Evolutionary conservation across 2,888 invertebrate species (phyloP), one percentile per base, ranked within the genome.

Genomic region (Apamea anceps): DNA sequence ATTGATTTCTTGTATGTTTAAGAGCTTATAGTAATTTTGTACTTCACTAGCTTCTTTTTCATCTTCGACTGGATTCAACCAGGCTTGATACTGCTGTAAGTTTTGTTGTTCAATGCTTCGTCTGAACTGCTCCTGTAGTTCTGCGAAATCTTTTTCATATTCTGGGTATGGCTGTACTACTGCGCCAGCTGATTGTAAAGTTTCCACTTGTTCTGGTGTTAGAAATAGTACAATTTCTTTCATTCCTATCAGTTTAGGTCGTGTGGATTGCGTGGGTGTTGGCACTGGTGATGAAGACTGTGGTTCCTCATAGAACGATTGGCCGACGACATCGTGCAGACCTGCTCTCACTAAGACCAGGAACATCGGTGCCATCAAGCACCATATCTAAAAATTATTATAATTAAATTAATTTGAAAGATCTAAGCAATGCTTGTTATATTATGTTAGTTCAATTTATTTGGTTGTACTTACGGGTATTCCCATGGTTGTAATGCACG

Each of bases 191-290:
- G 92, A 90, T 90, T 95, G 92, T 60, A 95, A 91, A 48, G 92
- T 91, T 75, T 89, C 91, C 65, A 95, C 95, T 90, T 96, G 95
- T 28, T 91, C 93, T 6, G 95, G 94, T 74, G 96, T 96, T 54
- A 96, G 88, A 79, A 95, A 96, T 42, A 96, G 86, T 48, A 96
- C 91, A 57, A 95, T 91, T 88, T 96, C 96, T 88, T 93, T 95
- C 66, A 91, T 92, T 78, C 91, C 92, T 79, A 90, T 86, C 66
- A 87, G 84, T 42, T 82, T 82, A 73, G 90, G 72, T 79, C 79
- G 62, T 57, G 84, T 75, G 54, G 88, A 73, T 72, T 65, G 75
- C n/a, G 63, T 54, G 28, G 87, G 80, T 48, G 86, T 66, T 28
- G 90, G 89, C 18, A 87, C 63, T 63, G 90, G 84, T 71, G 89